Evolutionary conservation across 2,888 invertebrate genomes (phyloP).

Genomic region (Rhaphigaster nebulosa): DNA sequence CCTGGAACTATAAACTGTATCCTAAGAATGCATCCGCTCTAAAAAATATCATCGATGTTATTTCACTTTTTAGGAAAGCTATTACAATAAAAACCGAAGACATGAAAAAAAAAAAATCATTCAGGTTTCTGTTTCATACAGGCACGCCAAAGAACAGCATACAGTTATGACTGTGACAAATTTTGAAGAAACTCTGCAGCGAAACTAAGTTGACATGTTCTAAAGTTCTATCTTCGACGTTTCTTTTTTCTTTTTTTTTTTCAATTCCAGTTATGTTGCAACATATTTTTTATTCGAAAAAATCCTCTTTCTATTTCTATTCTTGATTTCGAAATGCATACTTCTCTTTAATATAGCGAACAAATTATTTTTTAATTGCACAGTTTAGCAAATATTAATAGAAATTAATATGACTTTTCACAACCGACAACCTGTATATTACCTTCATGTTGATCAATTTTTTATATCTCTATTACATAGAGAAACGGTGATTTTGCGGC

Average conservation of each 20-base stretch:
- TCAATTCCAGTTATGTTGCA: neutral
- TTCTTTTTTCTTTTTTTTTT: neutral
- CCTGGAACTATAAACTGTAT: neutral
- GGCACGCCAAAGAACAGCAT: neutral
- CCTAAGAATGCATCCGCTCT: neutral
- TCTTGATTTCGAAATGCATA: neutral
- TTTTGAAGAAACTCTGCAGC: constrained; percentile 3
- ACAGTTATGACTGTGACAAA: constrained; percentile 10
- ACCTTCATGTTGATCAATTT: neutral
- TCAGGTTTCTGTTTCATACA: neutral
- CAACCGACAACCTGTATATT: neutral
- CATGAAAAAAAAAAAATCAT: neutral
- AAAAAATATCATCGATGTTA: neutral
- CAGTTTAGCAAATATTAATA: neutral
- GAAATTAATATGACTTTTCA: neutral
- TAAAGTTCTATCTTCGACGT: neutral
- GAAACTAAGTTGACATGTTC: constrained; percentile 10
- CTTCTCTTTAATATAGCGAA: neutral
- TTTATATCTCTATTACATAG: neutral
- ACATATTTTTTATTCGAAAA: neutral
- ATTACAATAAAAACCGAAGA: neutral
- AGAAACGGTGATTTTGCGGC: no score
- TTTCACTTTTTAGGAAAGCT: neutral
- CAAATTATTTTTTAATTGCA: no score
- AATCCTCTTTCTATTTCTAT: neutral